Evolutionary conservation across 2,797 vertebrate species (phyloP).

Genomic region (Rhodeus uyekii): DNA sequence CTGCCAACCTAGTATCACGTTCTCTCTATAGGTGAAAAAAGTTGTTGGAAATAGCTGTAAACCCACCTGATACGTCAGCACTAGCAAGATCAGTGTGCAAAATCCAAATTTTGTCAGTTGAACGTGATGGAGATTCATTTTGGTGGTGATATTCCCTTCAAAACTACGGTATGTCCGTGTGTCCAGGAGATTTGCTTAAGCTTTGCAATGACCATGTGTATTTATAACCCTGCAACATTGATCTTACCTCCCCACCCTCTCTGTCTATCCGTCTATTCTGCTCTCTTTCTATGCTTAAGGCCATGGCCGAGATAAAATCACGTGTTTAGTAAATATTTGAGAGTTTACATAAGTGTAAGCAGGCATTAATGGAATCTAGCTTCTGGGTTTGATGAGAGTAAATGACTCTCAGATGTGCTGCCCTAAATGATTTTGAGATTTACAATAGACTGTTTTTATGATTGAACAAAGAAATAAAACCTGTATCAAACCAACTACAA

Average conservation of each 20-base stretch:
- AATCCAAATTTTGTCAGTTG: slow-evolving; percentile 18
- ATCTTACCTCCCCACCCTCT: slow-evolving; percentile 21
- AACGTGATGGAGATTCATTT: slow-evolving; percentile 39
- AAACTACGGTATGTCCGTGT: neutral
- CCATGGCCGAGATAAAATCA: slow-evolving; percentile 41
- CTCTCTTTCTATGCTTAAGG: slow-evolving; percentile 37
- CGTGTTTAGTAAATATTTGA: slow-evolving; percentile 56
- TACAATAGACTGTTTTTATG: neutral
- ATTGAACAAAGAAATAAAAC: neutral
- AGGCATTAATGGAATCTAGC: slow-evolving; percentile 28
- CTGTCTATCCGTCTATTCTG: slow-evolving; percentile 28
- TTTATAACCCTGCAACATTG: slow-evolving; percentile 41
- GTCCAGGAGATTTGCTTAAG: neutral
- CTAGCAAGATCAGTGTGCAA: slow-evolving; percentile 49
- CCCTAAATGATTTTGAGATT: neutral
- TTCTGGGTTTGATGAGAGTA: slow-evolving; percentile 26
- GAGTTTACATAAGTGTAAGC: slow-evolving; percentile 43
- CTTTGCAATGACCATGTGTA: slow-evolving; percentile 1
- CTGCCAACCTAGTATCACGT: neutral
- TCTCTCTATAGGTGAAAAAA: neutral
- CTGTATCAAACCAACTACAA: neutral
- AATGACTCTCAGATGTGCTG: neutral
- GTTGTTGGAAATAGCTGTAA: neutral
- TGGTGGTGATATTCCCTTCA: neutral
- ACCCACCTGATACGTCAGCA: slow-evolving; percentile 50